Conservation (phyloP, 2,113 vertebrate genomes). For the Pardalotus punctatus region DNA sequence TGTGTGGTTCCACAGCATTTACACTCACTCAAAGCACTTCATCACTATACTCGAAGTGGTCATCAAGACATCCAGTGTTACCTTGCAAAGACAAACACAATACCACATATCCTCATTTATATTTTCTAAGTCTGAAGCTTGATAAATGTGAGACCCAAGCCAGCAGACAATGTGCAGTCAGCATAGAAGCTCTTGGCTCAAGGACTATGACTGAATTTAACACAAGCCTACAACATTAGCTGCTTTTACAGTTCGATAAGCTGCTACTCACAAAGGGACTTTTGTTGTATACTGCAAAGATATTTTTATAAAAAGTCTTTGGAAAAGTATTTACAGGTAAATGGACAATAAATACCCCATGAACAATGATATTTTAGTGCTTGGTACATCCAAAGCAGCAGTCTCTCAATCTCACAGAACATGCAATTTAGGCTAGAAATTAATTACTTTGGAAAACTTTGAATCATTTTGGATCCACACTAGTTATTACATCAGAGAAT, state of each 20-base stretch:
- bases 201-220: not conserved
- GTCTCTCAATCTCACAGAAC: not conserved
- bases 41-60: not conserved
- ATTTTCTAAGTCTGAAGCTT: not conserved
- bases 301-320: not conserved
- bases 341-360: not conserved
- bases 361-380: not conserved
- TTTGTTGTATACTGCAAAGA: not conserved
- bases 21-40: not conserved
- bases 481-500: not conserved
- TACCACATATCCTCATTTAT: not conserved
- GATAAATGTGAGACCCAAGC: not conserved
- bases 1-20: not conserved
- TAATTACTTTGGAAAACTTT: not conserved
- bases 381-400: not conserved
- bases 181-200: not conserved
- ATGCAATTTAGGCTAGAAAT: not conserved
- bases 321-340: not conserved
- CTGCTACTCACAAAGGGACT: not conserved
- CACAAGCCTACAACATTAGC: not conserved
- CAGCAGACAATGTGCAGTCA: not conserved
- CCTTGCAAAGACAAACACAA: not conserved
- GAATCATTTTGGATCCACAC: rapidly evolving
- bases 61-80: not conserved
- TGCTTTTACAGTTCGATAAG: not conserved